Conservation (phyloP, 2,797 vertebrate species). For the Helostoma temminkii region DNA sequence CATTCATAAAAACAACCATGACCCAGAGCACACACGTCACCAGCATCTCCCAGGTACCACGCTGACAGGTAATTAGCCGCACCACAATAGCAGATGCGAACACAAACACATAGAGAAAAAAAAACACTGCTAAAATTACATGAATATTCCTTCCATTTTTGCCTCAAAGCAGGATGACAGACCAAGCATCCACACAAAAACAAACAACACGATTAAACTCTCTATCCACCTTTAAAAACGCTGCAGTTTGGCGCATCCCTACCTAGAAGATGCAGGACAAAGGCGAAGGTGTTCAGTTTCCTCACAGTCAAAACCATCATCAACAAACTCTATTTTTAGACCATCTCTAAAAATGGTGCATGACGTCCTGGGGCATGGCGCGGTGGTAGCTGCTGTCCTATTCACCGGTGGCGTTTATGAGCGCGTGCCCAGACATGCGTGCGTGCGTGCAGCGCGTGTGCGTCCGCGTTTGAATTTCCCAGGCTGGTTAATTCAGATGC, state of each 20-base stretch:
- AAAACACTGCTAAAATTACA: constrained; percentile 1
- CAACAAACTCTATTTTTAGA: constrained; percentile 76
- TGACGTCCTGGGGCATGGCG: constrained; percentile 74
- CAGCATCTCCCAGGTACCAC: constrained; percentile 40
- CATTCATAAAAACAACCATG: constrained; percentile 57
- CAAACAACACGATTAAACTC: background rate
- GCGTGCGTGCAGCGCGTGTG: constrained; percentile 3
- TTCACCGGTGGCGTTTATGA: constrained; percentile 49
- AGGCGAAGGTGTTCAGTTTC: background rate
- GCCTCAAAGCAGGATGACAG: constrained; percentile 17
- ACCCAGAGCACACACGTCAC: constrained; percentile 48
- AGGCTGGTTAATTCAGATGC: constrained; percentile 30
- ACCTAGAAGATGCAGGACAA: constrained; percentile 36
- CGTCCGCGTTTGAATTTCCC: background rate
- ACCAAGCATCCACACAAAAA: background rate
- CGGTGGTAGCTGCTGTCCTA: constrained; percentile 52
- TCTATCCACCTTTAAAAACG: accelerated
- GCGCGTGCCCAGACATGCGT: constrained; percentile 40
- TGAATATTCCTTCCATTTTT: constrained; percentile 27
- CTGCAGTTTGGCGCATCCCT: constrained; percentile 6
- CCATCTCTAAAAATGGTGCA: constrained; percentile 78
- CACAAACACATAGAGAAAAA: background rate
- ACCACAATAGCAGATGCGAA: constrained; percentile 43
- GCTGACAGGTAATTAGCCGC: constrained; percentile 51
- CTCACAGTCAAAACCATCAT: constrained; percentile 51